A percentile compares a stretch with the other conserved stretches of the same genome.
These are phyloP conservation scores for Scaptomyza pallida DNA, from an alignment of 1,140 invertebrate species.

Conservation along the genomic window DNA sequence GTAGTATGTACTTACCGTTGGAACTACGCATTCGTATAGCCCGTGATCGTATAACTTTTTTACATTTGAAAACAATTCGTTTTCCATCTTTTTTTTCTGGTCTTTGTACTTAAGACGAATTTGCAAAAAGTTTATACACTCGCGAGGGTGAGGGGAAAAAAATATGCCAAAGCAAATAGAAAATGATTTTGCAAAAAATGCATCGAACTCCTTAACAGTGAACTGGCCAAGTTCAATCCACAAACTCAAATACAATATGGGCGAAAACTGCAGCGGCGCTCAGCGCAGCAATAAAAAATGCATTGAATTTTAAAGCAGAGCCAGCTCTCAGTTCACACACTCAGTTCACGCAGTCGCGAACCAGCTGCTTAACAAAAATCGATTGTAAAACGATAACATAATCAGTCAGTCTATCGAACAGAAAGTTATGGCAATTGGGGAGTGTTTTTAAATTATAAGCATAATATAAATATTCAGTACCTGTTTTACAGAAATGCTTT, in stretches of 20 bases:
- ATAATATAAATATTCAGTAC: background rate
- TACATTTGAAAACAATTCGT: conserved; percentile 64
- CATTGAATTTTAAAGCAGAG: background rate
- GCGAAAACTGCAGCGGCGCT: background rate
- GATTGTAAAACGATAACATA: conserved; percentile 12
- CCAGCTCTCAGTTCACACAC: background rate
- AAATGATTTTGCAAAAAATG: background rate
- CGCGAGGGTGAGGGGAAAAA: background rate
- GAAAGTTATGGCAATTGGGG: conserved; percentile 31
- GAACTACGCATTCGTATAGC: conserved; percentile 72
- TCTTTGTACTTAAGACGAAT: background rate
- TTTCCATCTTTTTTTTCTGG: conserved; percentile 57
- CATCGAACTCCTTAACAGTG: background rate
- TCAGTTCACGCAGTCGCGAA: conserved; percentile 2
- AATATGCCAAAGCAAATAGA: background rate
- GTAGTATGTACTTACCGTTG: conserved; percentile 47
- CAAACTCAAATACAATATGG: background rate
- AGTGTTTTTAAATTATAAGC: conserved; percentile 14
- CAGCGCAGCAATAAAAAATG: background rate
- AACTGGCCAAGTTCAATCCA: background rate
- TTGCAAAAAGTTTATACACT: too few species aligned
- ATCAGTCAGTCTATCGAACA: conserved; percentile 23
- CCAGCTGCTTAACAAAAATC: conserved; percentile 2
- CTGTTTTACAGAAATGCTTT: conserved; percentile 28
- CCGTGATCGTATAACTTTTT: conserved; percentile 76